These are phyloP conservation scores for Tautogolabrus adspersus DNA, from an alignment of 2,113 vertebrate species.

Conservation along the genomic window DNA sequence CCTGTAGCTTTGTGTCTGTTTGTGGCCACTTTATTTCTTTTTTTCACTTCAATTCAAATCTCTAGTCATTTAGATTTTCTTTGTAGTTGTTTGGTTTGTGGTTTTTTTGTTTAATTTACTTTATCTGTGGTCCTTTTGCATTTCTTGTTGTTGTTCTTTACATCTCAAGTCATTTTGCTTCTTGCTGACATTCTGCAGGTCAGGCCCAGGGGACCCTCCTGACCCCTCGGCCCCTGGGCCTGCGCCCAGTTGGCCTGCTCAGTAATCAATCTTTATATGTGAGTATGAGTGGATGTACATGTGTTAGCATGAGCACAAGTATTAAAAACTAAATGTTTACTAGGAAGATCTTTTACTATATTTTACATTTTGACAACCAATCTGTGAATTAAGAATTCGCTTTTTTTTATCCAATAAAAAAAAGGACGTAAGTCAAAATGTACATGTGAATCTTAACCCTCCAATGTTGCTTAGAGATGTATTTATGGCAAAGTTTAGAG, in stretches of 20 bases:
- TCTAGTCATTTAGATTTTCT: not conserved
- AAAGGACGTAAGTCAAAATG: no score
- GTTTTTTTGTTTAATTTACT: not conserved
- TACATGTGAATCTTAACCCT: no score
- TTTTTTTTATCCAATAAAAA: no score
- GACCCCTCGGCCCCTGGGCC: not conserved
- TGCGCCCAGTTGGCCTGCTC: not conserved
- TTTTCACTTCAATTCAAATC: not conserved
- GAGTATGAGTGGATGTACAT: not conserved
- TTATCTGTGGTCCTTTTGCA: not conserved
- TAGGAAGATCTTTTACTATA: no score
- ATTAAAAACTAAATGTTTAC: no score
- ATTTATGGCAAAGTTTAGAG: no score
- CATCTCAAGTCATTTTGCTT: not conserved
- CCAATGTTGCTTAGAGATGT: no score
- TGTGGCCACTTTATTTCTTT: not conserved
- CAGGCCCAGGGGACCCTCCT: not conserved
- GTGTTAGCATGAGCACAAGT: no score
- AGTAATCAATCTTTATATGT: not conserved
- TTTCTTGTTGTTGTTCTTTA: not conserved
- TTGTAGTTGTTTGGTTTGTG: not conserved
- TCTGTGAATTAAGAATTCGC: no score
- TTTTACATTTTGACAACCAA: no score
- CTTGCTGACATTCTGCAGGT: not conserved
- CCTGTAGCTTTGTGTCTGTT: not conserved